A percentile compares a stretch with the other conserved stretches of the same genome.
These are phyloP conservation scores for Galago senegalensis DNA, from an alignment of 2,797 vertebrate genomes.

Conservation along the genomic window DNA sequence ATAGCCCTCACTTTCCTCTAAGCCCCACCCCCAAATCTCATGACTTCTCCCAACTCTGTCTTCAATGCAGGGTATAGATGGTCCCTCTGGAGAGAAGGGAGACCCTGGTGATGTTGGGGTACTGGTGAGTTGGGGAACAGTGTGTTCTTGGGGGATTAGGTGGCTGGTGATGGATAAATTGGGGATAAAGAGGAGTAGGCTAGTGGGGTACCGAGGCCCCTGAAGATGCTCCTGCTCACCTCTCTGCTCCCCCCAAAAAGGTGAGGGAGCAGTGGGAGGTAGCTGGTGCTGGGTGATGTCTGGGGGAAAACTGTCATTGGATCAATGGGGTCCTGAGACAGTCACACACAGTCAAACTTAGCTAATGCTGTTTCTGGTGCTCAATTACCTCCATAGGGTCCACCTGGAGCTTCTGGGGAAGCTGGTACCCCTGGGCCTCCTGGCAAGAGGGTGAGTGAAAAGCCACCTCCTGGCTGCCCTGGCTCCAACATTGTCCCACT, in stretches of 20 bases:
- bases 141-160: background rate
- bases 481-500: too few relatives aligned
- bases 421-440: slow-evolving; percentile 94
- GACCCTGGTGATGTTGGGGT: slow-evolving; percentile 93
- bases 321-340: background rate
- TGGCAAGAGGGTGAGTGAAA: slow-evolving; percentile 93
- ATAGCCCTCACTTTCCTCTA: background rate
- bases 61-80: slow-evolving; percentile 92
- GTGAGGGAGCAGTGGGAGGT: background rate
- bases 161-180: background rate
- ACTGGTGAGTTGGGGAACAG: slow-evolving; percentile 83
- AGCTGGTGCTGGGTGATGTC: background rate
- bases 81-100: slow-evolving; percentile 93
- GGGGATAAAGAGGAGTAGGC: background rate
- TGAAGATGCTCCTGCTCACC: background rate
- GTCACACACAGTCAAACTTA: rapidly evolving
- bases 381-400: slow-evolving; percentile 89
- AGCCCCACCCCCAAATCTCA: background rate
- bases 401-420: slow-evolving; percentile 94
- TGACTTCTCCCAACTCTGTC: background rate
- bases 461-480: background rate
- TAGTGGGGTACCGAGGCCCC: background rate
- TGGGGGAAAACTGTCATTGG: background rate
- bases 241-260: background rate
- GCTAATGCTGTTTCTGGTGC: rapidly evolving